A percentile compares a stretch with the other conserved stretches of the same genome.
These are phyloP conservation scores for Scelioninae gen. 2 DNA, from an alignment of 2,888 invertebrate species.

Conservation along the genomic window DNA sequence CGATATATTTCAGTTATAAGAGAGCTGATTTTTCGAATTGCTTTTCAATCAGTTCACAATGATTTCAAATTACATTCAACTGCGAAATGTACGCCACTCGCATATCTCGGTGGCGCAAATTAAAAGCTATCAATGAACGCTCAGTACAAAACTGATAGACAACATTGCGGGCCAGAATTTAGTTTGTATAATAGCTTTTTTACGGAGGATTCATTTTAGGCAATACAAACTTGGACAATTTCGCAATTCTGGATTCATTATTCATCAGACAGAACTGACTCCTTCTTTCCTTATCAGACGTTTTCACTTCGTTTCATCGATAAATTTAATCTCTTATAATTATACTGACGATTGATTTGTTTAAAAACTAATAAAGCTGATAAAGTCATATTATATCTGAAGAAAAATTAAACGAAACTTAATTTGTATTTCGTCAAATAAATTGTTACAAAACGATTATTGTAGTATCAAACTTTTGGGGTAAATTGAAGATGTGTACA, in stretches of 20 bases:
- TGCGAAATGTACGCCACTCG: constrained; percentile 21
- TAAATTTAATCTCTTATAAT: constrained; percentile 5
- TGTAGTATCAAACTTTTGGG: too few species aligned
- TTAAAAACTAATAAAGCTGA: constrained; percentile 7
- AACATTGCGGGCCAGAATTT: constrained; percentile 13
- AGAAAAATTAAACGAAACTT: constrained; percentile 3
- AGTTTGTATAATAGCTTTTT: constrained; percentile 34
- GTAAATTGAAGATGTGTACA: too few species aligned
- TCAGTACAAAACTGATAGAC: constrained; percentile 24
- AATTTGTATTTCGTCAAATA: too few species aligned
- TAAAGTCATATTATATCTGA: constrained; percentile 6
- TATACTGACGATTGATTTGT: constrained; percentile 13
- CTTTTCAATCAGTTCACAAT: constrained; percentile 44
- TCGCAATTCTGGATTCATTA: constrained; percentile 17
- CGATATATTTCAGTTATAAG: constrained; percentile 41
- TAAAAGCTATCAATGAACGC: constrained; percentile 27
- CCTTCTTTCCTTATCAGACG: constrained; percentile 6
- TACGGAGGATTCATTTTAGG: too few species aligned
- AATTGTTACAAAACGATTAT: too few species aligned
- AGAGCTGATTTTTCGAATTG: constrained; percentile 46
- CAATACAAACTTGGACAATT: constrained; percentile 1
- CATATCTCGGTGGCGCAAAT: constrained; percentile 34
- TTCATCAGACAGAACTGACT: constrained; percentile 19
- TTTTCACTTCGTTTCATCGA: constrained; percentile 9
- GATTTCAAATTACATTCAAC: constrained; percentile 41